Percentiles rank a stretch among this genome's conserved stretches.
Evolutionary conservation across 2,113 vertebrate genomes (phyloP).

Genomic region (Chaetorhynchus papuensis): DNA sequence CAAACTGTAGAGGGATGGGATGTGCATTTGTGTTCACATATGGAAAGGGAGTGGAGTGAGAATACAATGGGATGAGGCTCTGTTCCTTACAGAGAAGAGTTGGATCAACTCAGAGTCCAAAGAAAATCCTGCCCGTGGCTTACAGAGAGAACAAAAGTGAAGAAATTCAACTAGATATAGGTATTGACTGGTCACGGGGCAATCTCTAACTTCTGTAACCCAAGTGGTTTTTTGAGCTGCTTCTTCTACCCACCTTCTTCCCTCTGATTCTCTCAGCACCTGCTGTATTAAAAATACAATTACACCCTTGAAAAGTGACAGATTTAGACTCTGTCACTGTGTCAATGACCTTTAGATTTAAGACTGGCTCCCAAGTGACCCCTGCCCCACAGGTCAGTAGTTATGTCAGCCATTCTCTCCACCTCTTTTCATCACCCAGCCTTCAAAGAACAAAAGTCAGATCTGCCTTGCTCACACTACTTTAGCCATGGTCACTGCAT

Average conservation of each 20-base stretch:
- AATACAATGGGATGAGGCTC: neutral
- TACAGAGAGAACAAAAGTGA: neutral
- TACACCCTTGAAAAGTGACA: neutral
- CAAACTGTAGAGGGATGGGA: neutral
- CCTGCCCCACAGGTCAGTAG: slow-evolving; percentile 80
- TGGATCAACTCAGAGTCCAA: neutral
- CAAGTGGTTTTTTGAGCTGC: neutral
- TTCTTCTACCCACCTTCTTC: neutral
- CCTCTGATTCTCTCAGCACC: slow-evolving; percentile 40
- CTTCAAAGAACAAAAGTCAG: slow-evolving; percentile 64
- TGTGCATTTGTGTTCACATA: neutral
- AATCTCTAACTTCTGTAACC: neutral
- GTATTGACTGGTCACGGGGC: neutral
- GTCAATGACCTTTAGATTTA: slow-evolving; percentile 61
- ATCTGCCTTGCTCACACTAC: neutral
- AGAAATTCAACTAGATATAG: neutral
- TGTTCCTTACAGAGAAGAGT: neutral
- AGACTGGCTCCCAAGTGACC: slow-evolving; percentile 73
- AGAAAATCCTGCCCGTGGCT: neutral
- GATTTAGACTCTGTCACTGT: slow-evolving; percentile 47
- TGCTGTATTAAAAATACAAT: slow-evolving; percentile 65
- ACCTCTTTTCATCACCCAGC: slow-evolving; percentile 47
- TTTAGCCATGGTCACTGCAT: slow-evolving; percentile 4
- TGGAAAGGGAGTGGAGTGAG: neutral
- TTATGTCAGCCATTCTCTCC: slow-evolving; percentile 85